Evolutionary conservation across 2,797 vertebrate species (phyloP).

Genomic region (Notamacropus eugenii): DNA sequence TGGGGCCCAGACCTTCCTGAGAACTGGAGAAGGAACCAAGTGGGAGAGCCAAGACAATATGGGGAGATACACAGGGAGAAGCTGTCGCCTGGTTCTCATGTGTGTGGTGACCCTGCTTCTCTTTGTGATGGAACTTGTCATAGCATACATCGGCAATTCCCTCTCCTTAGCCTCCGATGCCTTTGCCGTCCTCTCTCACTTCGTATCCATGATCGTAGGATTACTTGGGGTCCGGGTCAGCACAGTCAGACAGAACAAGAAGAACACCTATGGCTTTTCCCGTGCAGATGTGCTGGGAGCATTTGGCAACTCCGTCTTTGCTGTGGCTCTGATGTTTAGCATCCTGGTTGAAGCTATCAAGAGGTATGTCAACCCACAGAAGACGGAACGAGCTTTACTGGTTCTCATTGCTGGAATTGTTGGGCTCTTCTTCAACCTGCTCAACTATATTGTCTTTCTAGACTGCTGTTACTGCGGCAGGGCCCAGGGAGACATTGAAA

Average conservation of each 20-base stretch:
- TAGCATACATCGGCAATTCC: slow-evolving; percentile 84
- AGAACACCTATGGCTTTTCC: slow-evolving; percentile 82
- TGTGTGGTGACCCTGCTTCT: slow-evolving; percentile 74
- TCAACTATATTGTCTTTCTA: slow-evolving; percentile 86
- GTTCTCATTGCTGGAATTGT: slow-evolving; percentile 81
- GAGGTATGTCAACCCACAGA: slow-evolving; percentile 84
- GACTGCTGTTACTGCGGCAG: slow-evolving; percentile 84
- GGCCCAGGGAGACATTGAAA: slow-evolving; percentile 44
- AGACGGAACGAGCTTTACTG: slow-evolving; percentile 79
- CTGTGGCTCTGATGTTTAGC: slow-evolving; percentile 86
- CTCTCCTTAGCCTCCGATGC: slow-evolving; percentile 86
- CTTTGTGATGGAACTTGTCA: slow-evolving; percentile 79
- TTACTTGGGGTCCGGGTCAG: slow-evolving; percentile 77
- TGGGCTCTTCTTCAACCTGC: slow-evolving; percentile 82
- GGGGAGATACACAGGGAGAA: slow-evolving; percentile 85
- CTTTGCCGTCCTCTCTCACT: slow-evolving; percentile 85
- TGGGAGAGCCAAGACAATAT: slow-evolving; percentile 66
- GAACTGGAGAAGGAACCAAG: neutral
- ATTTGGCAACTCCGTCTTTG: slow-evolving; percentile 86
- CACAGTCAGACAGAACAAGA: slow-evolving; percentile 77
- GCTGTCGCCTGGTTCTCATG: slow-evolving; percentile 84
- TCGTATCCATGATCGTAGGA: slow-evolving; percentile 86
- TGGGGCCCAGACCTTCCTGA: neutral
- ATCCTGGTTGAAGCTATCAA: slow-evolving; percentile 85
- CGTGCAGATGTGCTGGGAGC: slow-evolving; percentile 86